phyloP scores from a whole-genome alignment of 1,140 invertebrate species.

The Agraylea sexmaculata region DNA sequence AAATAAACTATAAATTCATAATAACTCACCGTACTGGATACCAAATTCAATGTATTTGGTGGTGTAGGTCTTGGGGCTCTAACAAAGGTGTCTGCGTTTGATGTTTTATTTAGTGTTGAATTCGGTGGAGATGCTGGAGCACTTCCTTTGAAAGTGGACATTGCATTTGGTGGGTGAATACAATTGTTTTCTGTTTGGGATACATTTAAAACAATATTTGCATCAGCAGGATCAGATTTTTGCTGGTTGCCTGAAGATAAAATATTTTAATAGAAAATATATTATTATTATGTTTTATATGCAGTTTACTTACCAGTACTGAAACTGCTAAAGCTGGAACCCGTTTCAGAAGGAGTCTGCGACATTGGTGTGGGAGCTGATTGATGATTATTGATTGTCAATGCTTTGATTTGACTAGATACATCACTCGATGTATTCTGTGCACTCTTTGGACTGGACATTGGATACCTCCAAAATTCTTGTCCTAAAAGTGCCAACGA shows the following conservation, averaged over 20 bases:
- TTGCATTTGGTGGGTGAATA: slow-evolving; percentile 33
- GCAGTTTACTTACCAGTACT: slow-evolving; percentile 39
- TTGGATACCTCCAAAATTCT: slow-evolving; percentile 84
- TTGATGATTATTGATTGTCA: slow-evolving; percentile 2
- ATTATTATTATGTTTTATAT: background rate
- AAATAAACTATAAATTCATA: slow-evolving; percentile 3
- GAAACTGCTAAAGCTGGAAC: slow-evolving; percentile 50
- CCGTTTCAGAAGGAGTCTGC: slow-evolving; percentile 47
- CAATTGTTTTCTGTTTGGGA: slow-evolving; percentile 45
- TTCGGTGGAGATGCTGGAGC: slow-evolving; percentile 39
- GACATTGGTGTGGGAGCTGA: slow-evolving; percentile 33
- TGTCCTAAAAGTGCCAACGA: slow-evolving; percentile 84
- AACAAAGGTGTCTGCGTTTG: slow-evolving; percentile 27
- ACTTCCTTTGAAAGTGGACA: slow-evolving; percentile 50
- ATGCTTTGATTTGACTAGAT: no score
- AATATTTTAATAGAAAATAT: background rate
- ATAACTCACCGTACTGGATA: slow-evolving; percentile 40
- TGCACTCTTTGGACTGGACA: slow-evolving; percentile 53
- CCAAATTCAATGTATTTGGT: slow-evolving; percentile 68
- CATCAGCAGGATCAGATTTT: slow-evolving; percentile 37
- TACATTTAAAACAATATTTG: slow-evolving; percentile 65
- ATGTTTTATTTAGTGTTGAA: slow-evolving; percentile 10
- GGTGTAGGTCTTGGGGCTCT: slow-evolving; percentile 63
- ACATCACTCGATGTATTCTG: background rate
- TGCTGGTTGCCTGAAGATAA: slow-evolving; percentile 9